These are phyloP conservation scores for Dromaius novaehollandiae DNA, from an alignment of 2,113 vertebrate genomes.

Conservation along the genomic window DNA sequence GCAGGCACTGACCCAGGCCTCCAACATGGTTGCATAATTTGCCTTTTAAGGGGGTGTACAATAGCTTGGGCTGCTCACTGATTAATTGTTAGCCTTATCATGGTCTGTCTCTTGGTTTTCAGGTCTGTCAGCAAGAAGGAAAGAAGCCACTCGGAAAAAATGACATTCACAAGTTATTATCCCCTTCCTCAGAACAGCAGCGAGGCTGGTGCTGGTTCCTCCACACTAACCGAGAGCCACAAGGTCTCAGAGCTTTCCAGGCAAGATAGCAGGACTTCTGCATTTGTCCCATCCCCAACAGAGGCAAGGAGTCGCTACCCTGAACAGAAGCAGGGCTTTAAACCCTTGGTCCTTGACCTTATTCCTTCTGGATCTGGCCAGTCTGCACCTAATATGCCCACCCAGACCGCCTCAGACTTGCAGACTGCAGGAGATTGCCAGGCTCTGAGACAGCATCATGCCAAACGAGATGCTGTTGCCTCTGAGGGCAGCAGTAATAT, in stretches of 20 bases:
- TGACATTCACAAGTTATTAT: background rate
- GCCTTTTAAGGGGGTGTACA: background rate
- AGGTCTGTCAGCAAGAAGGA: constrained; percentile 64
- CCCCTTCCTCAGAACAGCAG: constrained; percentile 1
- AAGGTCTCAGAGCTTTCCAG: constrained; percentile 40
- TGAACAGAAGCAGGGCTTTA: constrained; percentile 55
- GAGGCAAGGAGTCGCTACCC: constrained; percentile 30
- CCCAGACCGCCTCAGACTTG: background rate
- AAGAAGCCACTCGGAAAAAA: constrained; percentile 57
- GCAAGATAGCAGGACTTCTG: constrained; percentile 49
- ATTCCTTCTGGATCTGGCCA: constrained; percentile 3
- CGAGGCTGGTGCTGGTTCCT: background rate
- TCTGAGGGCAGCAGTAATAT: background rate
- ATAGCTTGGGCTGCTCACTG: background rate
- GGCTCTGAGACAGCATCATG: background rate
- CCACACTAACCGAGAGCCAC: background rate
- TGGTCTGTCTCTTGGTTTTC: constrained; percentile 12
- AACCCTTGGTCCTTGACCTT: constrained; percentile 5
- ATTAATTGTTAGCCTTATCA: background rate
- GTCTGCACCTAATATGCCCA: background rate
- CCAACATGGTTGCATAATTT: background rate
- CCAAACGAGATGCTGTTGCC: background rate
- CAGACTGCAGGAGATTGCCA: background rate
- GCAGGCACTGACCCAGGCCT: background rate
- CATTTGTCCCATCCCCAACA: background rate